Conservation (phyloP, 1,140 invertebrate genomes). For the Meloidogyne chitwoodi region DNA sequence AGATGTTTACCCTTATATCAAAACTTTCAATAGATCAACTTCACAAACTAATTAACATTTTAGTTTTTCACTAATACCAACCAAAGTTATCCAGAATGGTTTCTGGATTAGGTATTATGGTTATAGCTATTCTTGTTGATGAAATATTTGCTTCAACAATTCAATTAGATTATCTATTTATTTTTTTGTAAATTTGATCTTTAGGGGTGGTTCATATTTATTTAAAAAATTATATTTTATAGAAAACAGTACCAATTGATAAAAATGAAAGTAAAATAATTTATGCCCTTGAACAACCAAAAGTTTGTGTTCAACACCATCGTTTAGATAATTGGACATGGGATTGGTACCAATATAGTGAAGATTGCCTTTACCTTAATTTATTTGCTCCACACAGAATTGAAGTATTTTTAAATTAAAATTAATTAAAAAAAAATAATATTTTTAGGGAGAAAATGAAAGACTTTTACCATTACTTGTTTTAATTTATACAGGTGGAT, state of each 20-base stretch:
- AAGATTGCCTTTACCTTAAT: slow-evolving; percentile 38
- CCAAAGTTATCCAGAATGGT: too few relatives aligned
- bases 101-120: too few relatives aligned
- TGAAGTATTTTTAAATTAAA: neutral
- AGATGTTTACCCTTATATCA: too few relatives aligned
- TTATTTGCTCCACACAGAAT: slow-evolving; percentile 20
- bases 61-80: too few relatives aligned
- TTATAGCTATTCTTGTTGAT: too few relatives aligned
- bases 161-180: too few relatives aligned
- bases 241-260: slow-evolving; percentile 10
- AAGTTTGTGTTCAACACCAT: slow-evolving; percentile 20
- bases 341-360: slow-evolving; percentile 20
- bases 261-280: neutral
- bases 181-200: too few relatives aligned
- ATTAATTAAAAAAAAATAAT: neutral
- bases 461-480: slow-evolving; percentile 44
- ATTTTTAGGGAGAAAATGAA: neutral
- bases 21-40: too few relatives aligned
- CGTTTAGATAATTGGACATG: slow-evolving; percentile 11
- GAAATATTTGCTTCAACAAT: too few relatives aligned
- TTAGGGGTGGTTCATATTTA: too few relatives aligned
- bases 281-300: slow-evolving; percentile 4
- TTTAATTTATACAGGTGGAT: slow-evolving; percentile 44
- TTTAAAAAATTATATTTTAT: neutral
- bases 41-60: too few relatives aligned